Evolutionary conservation across 2,888 invertebrate genomes (phyloP).

Genomic region (Amorpha juglandis): DNA sequence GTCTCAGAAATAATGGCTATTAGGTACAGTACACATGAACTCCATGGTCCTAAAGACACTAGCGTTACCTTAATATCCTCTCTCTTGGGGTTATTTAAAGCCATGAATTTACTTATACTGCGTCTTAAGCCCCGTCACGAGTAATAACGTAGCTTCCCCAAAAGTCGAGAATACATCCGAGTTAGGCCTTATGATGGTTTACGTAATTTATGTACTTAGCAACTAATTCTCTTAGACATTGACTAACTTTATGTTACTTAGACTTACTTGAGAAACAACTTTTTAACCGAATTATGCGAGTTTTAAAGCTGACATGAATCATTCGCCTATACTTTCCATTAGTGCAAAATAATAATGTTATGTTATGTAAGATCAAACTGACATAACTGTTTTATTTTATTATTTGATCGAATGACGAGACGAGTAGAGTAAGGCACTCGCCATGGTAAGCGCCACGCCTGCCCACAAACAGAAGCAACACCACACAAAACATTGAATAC

Average conservation of each 20-base stretch:
- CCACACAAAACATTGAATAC: too few relatives aligned
- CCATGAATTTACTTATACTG: not conserved
- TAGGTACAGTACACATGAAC: too few relatives aligned
- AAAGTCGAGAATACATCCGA: slow-evolving; percentile 6
- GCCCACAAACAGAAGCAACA: too few relatives aligned
- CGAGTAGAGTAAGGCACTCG: too few relatives aligned
- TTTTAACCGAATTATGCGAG: not conserved
- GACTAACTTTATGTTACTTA: not conserved
- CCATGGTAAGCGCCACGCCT: too few relatives aligned
- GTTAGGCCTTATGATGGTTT: slow-evolving; percentile 1
- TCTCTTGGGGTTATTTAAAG: not conserved
- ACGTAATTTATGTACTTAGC: slow-evolving; percentile 10
- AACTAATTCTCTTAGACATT: slow-evolving; percentile 5
- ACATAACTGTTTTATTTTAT: too few relatives aligned
- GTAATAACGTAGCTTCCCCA: slow-evolving; percentile 15
- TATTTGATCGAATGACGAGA: too few relatives aligned
- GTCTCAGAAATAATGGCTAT: too few relatives aligned
- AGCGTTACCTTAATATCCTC: not conserved
- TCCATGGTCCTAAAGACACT: not conserved
- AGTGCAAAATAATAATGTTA: too few relatives aligned
- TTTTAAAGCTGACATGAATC: not conserved
- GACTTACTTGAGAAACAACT: not conserved
- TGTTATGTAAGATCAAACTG: too few relatives aligned
- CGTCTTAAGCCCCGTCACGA: not conserved
- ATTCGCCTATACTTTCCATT: too few relatives aligned